Percentiles rank a stretch among this genome's conserved stretches.
Evolutionary conservation across 2,888 invertebrate genomes (phyloP).

Genomic region (Drosophila borborema): DNA sequence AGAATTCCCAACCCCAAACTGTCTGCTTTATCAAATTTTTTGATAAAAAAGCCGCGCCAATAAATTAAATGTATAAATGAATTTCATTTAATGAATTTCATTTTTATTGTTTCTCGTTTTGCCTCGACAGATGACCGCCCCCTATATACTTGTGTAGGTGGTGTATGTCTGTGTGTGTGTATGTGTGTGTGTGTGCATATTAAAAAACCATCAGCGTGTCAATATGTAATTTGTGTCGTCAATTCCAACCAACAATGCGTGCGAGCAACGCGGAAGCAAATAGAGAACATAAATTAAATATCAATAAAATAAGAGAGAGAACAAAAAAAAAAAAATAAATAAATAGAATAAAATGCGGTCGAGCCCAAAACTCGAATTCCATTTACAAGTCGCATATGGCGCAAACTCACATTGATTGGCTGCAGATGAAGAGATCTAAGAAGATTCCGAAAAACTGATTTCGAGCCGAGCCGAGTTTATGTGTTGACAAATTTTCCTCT

Average conservation of each 20-base stretch:
- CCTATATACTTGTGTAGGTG: slow-evolving; percentile 16
- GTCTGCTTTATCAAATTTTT: slow-evolving; percentile 78
- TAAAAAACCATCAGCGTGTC: slow-evolving; percentile 83
- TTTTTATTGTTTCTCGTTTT: slow-evolving; percentile 67
- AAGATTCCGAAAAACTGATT: slow-evolving; percentile 63
- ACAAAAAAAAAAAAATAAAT: not conserved
- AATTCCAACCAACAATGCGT: slow-evolving; percentile 34
- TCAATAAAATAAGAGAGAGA: slow-evolving; percentile 51
- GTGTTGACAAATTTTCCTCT: slow-evolving; percentile 70
- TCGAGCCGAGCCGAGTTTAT: slow-evolving; percentile 18
- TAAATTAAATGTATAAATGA: slow-evolving; percentile 80
- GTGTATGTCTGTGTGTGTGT: not conserved
- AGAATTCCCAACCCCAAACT: slow-evolving; percentile 25
- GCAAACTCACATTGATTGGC: slow-evolving; percentile 13
- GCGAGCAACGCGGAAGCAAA: slow-evolving; percentile 59
- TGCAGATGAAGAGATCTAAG: slow-evolving; percentile 58
- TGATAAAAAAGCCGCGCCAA: slow-evolving; percentile 80
- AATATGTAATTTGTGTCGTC: slow-evolving; percentile 82
- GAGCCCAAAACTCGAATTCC: slow-evolving; percentile 30
- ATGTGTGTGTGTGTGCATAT: slow-evolving; percentile 66
- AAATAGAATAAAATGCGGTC: slow-evolving; percentile 14
- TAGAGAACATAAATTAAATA: slow-evolving; percentile 81
- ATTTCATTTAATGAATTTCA: slow-evolving; percentile 78
- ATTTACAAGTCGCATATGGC: slow-evolving; percentile 38
- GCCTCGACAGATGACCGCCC: slow-evolving; percentile 59